Evolutionary conservation across 2,797 vertebrate genomes (phyloP), one percentile per base, ranked within the genome.

Genomic region (Acestrorhynchus altus): DNA sequence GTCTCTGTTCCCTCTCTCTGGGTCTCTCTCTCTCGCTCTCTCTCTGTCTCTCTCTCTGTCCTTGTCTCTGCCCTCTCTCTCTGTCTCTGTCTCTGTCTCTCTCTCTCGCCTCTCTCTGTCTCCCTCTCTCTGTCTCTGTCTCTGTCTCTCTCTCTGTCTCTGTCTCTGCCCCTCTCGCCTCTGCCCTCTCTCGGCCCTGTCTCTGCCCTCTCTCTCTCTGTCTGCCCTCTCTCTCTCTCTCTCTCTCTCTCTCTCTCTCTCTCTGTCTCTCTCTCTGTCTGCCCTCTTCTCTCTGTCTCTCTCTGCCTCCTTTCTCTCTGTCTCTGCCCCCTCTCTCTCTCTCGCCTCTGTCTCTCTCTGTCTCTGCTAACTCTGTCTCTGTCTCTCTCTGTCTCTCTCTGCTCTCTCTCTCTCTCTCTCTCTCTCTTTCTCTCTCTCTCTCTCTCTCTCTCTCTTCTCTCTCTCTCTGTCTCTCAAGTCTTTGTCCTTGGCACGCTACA

Each of bases 401-500:
- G n/a, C n/a, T n/a, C 22, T 57, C 52, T 57, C 52, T 59, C 15
- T 57, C 54, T 46, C 40, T 72, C 44, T 49, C 24, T 40, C 18
- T 6, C 42, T 4, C 20, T 57, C 71, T 26, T 11, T 60, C 40
- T 35, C 20, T 73, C 46, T 46, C 47, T 63, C 46, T 40, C 59
- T 64, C 59, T 52, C 72, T 56, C 31, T 64, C 22, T 64, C 60
- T 64, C 15, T 65, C 20, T 65, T 5, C n/a, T n/a, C n/a, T n/a
- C n/a, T 64, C 22, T 20, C 4, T 65, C 47, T 39, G 3, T 49
- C 42, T 35, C 24, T 63, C n/a, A n/a, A n/a, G n/a, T n/a, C n/a
- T 54, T 57, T 57, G 59, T 61, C 86, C 88, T 90, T 88, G 84
- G 57, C 83, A 72, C 74, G 73, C 85, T 82, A 77, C 80, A 83